Conservation (phyloP, 2,113 vertebrate genomes). For the Aegithalos caudatus region DNA sequence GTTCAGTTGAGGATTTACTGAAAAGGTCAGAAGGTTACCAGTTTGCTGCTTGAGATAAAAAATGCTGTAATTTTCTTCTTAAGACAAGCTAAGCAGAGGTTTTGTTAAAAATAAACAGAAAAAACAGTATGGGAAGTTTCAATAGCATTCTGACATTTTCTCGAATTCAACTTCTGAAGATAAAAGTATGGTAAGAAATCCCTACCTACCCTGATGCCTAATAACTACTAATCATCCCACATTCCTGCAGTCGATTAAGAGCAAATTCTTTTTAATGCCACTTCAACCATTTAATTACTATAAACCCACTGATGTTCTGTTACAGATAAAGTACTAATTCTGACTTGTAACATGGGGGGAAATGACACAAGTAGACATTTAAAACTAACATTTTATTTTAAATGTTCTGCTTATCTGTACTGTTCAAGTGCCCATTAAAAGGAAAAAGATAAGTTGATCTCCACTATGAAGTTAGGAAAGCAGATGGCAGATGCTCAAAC, state of each 20-base stretch:
- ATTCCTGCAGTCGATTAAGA: not conserved
- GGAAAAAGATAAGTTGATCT: not conserved
- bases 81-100: not conserved
- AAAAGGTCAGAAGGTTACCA: conserved; percentile 78
- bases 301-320: not conserved
- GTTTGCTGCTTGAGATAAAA: conserved; percentile 63
- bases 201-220: not conserved
- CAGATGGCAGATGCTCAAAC: not conserved
- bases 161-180: not conserved
- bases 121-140: not conserved
- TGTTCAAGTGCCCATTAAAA: not conserved
- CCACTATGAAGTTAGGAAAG: not conserved
- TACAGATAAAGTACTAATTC: not conserved
- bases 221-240: not conserved
- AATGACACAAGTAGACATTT: not conserved
- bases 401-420: not conserved
- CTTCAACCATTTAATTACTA: not conserved
- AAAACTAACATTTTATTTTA: not conserved
- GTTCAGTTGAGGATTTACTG: conserved; percentile 71
- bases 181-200: not conserved
- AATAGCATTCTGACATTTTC: not conserved
- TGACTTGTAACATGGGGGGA: not conserved
- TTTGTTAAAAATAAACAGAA: conserved; percentile 25
- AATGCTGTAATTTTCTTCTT: conserved; percentile 54
- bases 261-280: not conserved